Conservation (phyloP, 2,113 vertebrate genomes). For the Chloropsis hardwickii region DNA sequence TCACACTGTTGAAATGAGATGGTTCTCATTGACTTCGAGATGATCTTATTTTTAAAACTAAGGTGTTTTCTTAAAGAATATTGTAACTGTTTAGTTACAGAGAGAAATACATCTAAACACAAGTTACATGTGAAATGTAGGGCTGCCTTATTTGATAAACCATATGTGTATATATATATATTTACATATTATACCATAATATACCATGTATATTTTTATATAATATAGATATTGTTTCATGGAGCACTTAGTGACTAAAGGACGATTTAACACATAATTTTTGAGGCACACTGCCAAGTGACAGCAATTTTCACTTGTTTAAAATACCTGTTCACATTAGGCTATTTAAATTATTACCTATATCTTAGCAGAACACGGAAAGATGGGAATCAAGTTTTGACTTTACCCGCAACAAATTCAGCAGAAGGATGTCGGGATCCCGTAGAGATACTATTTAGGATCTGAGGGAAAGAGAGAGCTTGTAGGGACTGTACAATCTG, state of each 20-base stretch:
- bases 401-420: neutral
- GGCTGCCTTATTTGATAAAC: neutral
- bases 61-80: neutral
- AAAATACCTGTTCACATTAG: neutral
- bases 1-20: neutral
- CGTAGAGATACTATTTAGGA: neutral
- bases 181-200: neutral
- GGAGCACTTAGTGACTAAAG: neutral
- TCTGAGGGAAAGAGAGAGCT: neutral
- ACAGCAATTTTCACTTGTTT: neutral
- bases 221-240: neutral
- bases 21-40: neutral
- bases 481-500: neutral
- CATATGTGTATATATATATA: too few relatives aligned
- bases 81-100: neutral
- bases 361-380: neutral
- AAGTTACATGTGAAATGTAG: neutral
- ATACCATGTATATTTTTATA: neutral
- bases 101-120: neutral
- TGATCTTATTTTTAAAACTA: neutral
- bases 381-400: neutral
- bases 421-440: neutral
- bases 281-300: neutral
- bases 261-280: neutral
- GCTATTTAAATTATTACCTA: neutral